Conservation (phyloP, 1,140 invertebrate species). For the Cheumatopsyche charites region DNA sequence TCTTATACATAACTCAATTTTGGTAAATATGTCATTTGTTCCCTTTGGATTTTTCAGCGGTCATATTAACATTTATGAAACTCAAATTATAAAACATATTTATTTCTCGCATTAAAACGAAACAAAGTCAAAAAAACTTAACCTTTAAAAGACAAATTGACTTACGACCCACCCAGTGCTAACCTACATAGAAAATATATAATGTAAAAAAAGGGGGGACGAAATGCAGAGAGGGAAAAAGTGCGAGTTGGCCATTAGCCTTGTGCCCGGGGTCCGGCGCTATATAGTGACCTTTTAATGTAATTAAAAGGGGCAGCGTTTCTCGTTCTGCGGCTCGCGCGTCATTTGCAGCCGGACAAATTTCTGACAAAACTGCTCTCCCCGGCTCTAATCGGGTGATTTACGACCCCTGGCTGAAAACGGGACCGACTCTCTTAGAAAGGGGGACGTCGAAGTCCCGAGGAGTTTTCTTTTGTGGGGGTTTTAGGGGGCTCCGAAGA, state of each 20-base stretch:
- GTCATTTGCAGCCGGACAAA: constrained; percentile 18
- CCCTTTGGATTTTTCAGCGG: too few relatives aligned
- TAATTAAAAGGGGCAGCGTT: constrained; percentile 20
- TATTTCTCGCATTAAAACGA: too few relatives aligned
- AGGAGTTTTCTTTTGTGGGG: constrained; percentile 20
- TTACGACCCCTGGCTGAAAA: background rate
- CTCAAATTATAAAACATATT: too few relatives aligned
- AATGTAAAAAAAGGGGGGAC: too few relatives aligned
- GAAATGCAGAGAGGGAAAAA: background rate
- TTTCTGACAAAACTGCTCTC: constrained; percentile 14
- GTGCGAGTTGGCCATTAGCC: constrained; percentile 2
- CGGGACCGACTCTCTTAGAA: background rate
- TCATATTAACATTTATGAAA: too few relatives aligned
- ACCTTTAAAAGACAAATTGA: too few relatives aligned
- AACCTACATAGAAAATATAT: too few relatives aligned
- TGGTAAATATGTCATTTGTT: too few relatives aligned
- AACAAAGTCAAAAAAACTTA: too few relatives aligned
- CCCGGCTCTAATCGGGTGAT: constrained; percentile 13
- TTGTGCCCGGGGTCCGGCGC: background rate
- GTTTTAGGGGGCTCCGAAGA: background rate
- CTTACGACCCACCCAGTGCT: too few relatives aligned
- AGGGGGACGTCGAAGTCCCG: background rate
- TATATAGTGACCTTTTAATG: constrained; percentile 25
- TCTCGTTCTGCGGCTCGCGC: background rate
- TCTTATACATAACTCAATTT: too few relatives aligned